Evolutionary conservation across 2,797 vertebrate species (phyloP).

Genomic region (Melanotaenia trifasciata): DNA sequence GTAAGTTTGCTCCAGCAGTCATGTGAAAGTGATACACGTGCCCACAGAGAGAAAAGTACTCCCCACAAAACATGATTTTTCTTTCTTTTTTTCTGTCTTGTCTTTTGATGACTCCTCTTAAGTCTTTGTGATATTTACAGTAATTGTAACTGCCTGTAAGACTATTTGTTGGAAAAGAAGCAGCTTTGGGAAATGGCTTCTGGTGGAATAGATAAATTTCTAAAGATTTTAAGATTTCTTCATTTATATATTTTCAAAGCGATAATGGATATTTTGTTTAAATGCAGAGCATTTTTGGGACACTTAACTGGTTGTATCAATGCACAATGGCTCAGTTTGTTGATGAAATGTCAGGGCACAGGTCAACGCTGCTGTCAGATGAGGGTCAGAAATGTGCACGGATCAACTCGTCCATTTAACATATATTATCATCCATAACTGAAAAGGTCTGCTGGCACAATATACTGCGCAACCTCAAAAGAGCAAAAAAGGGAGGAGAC

Average conservation of each 20-base stretch:
- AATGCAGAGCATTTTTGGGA: slow-evolving; percentile 4
- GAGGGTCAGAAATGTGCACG: slow-evolving; percentile 16
- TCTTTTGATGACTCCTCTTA: background rate
- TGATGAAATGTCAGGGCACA: slow-evolving; percentile 55
- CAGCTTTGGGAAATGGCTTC: background rate
- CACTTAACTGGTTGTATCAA: slow-evolving; percentile 27
- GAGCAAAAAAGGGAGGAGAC: slow-evolving; percentile 4
- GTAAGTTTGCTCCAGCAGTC: background rate
- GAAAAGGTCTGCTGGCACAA: slow-evolving; percentile 6
- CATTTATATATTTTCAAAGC: too few species aligned
- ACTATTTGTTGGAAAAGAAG: background rate
- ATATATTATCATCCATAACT: slow-evolving; percentile 65
- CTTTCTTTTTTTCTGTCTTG: background rate
- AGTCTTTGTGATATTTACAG: background rate
- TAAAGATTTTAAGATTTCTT: background rate
- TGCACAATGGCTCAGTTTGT: slow-evolving; percentile 54
- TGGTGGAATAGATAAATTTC: background rate
- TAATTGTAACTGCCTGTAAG: background rate
- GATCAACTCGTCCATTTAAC: slow-evolving; percentile 50
- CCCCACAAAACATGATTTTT: background rate
- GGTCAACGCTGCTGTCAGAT: slow-evolving; percentile 29
- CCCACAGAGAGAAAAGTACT: background rate
- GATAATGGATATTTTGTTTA: background rate
- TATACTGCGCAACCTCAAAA: background rate
- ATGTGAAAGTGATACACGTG: slow-evolving; percentile 18